A percentile compares a stretch with the other conserved stretches of the same genome.
phyloP scores from a whole-genome alignment of 2,888 invertebrate species.

The Scaptomyza polygonia region DNA sequence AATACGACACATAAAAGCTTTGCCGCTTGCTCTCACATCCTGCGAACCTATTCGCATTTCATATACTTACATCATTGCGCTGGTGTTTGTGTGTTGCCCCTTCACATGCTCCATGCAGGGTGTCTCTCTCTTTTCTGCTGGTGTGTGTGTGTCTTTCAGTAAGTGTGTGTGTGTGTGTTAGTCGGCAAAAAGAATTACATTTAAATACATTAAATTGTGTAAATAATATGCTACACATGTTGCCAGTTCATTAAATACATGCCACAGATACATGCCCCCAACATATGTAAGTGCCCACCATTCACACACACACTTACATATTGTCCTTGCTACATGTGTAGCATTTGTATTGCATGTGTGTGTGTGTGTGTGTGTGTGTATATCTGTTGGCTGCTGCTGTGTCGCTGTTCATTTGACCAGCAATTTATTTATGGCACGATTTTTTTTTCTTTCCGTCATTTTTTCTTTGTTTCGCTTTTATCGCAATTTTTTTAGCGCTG shows the following conservation, averaged over 20 bases:
- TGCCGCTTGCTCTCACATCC: constrained; percentile 74
- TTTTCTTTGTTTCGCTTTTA: not conserved
- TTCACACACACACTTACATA: constrained; percentile 8
- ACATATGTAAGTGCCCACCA: constrained; percentile 55
- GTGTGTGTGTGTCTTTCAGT: constrained; percentile 15
- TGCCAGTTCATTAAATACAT: constrained; percentile 80
- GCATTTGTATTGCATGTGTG: constrained; percentile 18
- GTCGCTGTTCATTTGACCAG: constrained; percentile 66
- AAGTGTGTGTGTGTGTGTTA: constrained; percentile 8
- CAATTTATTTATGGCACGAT: constrained; percentile 72
- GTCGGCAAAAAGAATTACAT: constrained; percentile 69
- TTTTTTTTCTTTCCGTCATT: constrained; percentile 18
- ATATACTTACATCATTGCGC: constrained; percentile 83
- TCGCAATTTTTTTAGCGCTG: constrained; percentile 1
- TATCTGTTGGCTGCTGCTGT: constrained; percentile 33
- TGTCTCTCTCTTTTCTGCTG: not conserved
- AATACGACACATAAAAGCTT: constrained; percentile 68
- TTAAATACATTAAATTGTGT: constrained; percentile 80
- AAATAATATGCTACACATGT: constrained; percentile 81
- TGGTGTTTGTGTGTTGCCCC: constrained; percentile 67
- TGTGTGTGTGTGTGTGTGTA: constrained; percentile 19
- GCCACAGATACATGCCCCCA: constrained; percentile 71
- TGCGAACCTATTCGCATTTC: constrained; percentile 83
- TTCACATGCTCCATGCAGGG: constrained; percentile 29
- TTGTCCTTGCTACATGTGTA: constrained; percentile 29